phyloP scores from a whole-genome alignment of 2,113 vertebrate genomes.

The Phaethornis superciliosus region DNA sequence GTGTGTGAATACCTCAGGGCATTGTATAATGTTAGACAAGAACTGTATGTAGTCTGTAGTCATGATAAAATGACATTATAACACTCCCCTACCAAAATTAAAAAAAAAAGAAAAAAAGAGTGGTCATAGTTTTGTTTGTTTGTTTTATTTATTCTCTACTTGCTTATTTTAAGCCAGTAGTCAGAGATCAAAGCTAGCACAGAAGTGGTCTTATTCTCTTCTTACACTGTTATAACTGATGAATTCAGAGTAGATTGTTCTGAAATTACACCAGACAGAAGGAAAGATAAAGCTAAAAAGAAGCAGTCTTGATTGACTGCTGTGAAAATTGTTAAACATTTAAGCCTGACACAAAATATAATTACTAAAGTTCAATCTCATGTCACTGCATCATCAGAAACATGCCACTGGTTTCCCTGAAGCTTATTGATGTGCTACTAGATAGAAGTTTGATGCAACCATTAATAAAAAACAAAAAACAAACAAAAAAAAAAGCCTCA shows the following conservation, averaged over 20 bases:
- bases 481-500: neutral
- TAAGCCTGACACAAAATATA: neutral
- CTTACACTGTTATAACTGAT: neutral
- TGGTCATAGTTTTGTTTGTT: neutral
- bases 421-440: neutral
- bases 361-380: neutral
- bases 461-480: neutral
- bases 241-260: neutral
- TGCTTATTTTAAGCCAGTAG: neutral
- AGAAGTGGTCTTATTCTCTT: neutral
- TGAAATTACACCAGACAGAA: neutral
- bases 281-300: neutral
- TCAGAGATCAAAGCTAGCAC: neutral
- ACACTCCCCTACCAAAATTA: neutral
- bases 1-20: neutral
- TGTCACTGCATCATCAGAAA: neutral
- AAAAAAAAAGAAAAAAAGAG: neutral
- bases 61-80: neutral
- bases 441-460: neutral
- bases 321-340: constrained; percentile 30
- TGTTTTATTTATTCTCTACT: neutral
- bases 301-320: neutral
- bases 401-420: neutral
- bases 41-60: neutral
- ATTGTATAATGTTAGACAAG: neutral